Evolutionary conservation across 2,888 invertebrate species (phyloP).

Genomic region (Acronicta aceris): DNA sequence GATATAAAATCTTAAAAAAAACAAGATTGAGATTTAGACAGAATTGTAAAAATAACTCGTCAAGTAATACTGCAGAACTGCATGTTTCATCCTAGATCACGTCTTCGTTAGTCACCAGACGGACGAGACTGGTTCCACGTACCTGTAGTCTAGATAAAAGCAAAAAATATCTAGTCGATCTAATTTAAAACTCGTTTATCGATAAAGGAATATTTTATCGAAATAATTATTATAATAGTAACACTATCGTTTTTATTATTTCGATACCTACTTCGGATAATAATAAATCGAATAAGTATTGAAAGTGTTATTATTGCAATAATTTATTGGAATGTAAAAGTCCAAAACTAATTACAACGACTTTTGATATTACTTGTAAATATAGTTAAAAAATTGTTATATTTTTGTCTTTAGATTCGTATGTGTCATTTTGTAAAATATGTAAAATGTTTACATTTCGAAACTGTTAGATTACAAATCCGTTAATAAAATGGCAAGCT

Average conservation of each 20-base stretch:
- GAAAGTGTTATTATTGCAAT: constrained; percentile 39
- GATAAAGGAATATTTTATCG: constrained; percentile 36
- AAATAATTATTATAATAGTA: constrained; percentile 39
- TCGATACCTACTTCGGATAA: constrained; percentile 3
- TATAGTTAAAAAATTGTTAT: constrained; percentile 55
- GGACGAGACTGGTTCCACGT: background rate
- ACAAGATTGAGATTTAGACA: background rate
- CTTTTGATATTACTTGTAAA: constrained; percentile 55
- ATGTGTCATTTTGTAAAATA: constrained; percentile 60
- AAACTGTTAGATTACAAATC: constrained; percentile 22
- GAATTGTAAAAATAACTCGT: background rate
- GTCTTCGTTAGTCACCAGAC: background rate
- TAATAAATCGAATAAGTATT: constrained; percentile 18
- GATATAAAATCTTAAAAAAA: background rate
- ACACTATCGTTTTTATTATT: constrained; percentile 12
- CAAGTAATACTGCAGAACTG: background rate
- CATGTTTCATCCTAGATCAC: constrained; percentile 8
- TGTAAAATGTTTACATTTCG: constrained; percentile 43
- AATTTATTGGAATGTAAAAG: constrained; percentile 52
- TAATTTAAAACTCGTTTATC: constrained; percentile 28
- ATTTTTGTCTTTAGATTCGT: constrained; percentile 54
- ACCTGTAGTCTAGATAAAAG: background rate
- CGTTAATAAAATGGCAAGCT: background rate
- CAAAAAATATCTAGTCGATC: background rate
- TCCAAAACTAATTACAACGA: constrained; percentile 72